Evolutionary conservation across 2,113 vertebrate species (phyloP).

Genomic region (Chrysochloris asiatica): DNA sequence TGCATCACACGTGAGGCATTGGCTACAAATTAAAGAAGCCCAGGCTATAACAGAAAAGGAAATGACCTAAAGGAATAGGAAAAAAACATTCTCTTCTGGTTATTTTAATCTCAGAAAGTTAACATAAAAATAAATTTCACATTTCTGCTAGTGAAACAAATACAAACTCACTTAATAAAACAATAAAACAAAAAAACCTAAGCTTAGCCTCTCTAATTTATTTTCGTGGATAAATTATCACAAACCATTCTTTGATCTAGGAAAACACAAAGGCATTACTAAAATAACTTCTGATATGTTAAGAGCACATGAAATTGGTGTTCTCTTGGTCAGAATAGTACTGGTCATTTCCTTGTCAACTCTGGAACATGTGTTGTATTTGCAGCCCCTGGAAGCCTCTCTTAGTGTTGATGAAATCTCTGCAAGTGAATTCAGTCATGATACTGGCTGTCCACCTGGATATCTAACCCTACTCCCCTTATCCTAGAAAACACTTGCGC

Average conservation of each 20-base stretch:
- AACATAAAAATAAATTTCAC: neutral
- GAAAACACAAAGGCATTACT: neutral
- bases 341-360: neutral
- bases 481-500: neutral
- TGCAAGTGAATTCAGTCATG: neutral
- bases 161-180: constrained; percentile 13
- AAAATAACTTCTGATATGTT: constrained; percentile 1
- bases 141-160: constrained; percentile 27
- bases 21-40: neutral
- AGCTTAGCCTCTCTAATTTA: neutral
- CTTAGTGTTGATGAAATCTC: neutral
- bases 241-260: constrained; percentile 12
- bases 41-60: neutral
- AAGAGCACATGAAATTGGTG: neutral
- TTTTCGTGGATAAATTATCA: neutral
- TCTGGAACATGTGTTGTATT: neutral
- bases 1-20: neutral
- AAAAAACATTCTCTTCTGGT: neutral
- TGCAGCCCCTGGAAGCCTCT: neutral
- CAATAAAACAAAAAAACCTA: too few species aligned
- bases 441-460: neutral
- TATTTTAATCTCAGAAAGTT: constrained; percentile 35
- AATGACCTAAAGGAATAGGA: neutral
- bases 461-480: neutral
- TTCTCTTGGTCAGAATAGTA: neutral